Evolutionary conservation across 2,888 invertebrate species (phyloP), one percentile per base, ranked within the genome.

Genomic region (Leucoptera coffeella): DNA sequence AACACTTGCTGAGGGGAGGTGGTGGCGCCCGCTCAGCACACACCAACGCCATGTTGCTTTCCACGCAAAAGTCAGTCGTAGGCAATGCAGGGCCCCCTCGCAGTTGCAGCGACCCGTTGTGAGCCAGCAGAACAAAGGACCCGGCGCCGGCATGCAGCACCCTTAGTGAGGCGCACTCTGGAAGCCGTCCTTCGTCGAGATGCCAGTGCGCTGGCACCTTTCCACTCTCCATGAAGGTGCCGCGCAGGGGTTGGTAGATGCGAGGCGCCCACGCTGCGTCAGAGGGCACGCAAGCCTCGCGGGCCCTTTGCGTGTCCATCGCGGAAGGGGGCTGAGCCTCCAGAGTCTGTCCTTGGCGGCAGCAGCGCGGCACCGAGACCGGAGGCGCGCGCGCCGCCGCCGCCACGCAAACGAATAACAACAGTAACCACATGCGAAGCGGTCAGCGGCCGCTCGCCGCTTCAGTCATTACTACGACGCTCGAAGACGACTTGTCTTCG

Each of bases 1-100:
- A 89, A 44, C 89, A 89, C 52, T 85, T 84, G 43, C 72, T 64
- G n/a, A n/a, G n/a, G n/a, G n/a, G n/a, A n/a, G n/a, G n/a, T 6
- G 17, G 17, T 20, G 41, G 60, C 14, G 37, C 40, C 41, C 44
- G 45, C 32, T 54, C 61, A 3, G 47, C 45, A 47, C 86, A 87
- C 4, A 80, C 76, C 4, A 86, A 55, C 6, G 80, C 77, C 3
- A 74, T 77, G 11, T 65, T 65, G 19, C 73, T 59, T 46, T 87
- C 87, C 22, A 80, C 74, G 50, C 89, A 89, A 50, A 77, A 87
- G 21, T 75, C 67, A 2, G 50, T 48, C 0, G 80, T 75, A 4
- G 75, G 57, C 30, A 82, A 49, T 24, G 62, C 58, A 25, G 43
- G 38, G 12, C 42, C 41, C 28, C 74, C 73, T 1, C 77, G 61